Percentiles rank a stretch among this genome's conserved stretches.
These are phyloP conservation scores for Hippocampus guttulatus DNA, from an alignment of 2,113 vertebrate genomes.

Conservation along the genomic window DNA sequence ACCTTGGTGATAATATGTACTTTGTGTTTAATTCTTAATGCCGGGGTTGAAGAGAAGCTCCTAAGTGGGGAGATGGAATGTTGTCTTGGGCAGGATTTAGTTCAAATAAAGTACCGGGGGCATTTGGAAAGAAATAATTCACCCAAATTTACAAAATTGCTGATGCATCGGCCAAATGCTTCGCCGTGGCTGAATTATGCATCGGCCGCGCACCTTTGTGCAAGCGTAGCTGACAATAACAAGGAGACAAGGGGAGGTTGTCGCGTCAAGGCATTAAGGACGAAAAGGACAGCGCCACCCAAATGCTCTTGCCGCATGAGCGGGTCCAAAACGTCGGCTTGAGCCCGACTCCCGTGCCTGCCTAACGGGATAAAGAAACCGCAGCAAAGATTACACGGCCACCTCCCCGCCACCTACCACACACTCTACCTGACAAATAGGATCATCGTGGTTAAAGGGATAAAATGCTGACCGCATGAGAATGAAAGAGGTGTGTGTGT, in stretches of 20 bases:
- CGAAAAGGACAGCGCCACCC: conserved; percentile 59
- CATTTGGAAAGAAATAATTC: conserved; percentile 12
- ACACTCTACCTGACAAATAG: conserved; percentile 73
- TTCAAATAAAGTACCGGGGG: background rate
- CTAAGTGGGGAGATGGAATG: background rate
- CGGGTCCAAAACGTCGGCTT: conserved; percentile 53
- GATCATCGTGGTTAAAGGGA: conserved; percentile 71
- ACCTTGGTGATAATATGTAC: conserved; percentile 63
- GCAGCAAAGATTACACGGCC: conserved; percentile 70
- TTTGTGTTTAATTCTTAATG: conserved; percentile 54
- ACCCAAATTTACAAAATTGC: background rate
- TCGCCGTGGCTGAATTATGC: conserved; percentile 25
- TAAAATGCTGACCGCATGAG: conserved; percentile 61
- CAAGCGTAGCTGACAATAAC: conserved; percentile 31
- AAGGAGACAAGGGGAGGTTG: conserved; percentile 32
- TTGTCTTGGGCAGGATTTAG: background rate
- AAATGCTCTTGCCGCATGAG: conserved; percentile 70
- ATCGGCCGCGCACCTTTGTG: conserved; percentile 27
- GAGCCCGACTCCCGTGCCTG: conserved; percentile 39
- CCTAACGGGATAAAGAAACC: conserved; percentile 69
- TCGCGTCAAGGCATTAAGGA: conserved; percentile 57
- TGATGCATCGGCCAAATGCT: conserved; percentile 4
- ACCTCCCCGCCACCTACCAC: conserved; percentile 65
- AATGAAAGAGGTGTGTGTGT: conserved; percentile 37
- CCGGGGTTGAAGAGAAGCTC: background rate